phyloP scores from a whole-genome alignment of 2,797 vertebrate genomes.

The Girardinus metallicus region DNA sequence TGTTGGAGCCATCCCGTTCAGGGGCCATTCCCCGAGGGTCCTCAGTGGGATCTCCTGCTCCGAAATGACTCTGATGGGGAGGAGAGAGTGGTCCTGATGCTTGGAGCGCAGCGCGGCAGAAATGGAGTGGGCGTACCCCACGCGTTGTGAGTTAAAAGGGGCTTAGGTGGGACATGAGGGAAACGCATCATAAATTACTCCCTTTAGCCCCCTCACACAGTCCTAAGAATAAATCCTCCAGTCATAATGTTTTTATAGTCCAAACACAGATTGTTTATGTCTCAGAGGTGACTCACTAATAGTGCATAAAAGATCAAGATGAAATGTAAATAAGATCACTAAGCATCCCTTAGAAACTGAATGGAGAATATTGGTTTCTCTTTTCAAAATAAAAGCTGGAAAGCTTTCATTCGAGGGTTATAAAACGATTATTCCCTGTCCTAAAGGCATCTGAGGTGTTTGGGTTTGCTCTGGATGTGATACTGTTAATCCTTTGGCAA shows the following conservation, averaged over 20 bases:
- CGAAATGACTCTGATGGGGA: not conserved
- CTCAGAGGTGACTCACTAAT: not conserved
- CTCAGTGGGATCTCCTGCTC: not conserved
- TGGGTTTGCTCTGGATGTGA: slow-evolving; percentile 23
- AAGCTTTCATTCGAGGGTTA: not conserved
- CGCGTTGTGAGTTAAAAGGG: not conserved
- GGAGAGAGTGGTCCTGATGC: slow-evolving; percentile 29
- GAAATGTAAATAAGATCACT: not conserved
- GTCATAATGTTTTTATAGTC: not conserved
- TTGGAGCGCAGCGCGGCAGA: not conserved
- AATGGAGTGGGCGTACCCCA: not conserved
- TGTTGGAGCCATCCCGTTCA: slow-evolving; percentile 53
- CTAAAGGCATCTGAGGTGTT: slow-evolving; percentile 12
- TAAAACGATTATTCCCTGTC: not conserved
- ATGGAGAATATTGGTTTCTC: not conserved
- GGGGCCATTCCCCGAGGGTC: slow-evolving; percentile 61
- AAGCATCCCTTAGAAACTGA: not conserved
- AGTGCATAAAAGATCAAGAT: not conserved
- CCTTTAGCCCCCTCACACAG: not conserved
- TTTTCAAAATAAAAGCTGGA: not conserved
- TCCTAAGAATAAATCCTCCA: not conserved
- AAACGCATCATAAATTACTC: not conserved
- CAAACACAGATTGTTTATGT: not conserved
- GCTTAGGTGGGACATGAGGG: not conserved
- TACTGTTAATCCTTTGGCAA: slow-evolving; percentile 45